These are phyloP conservation scores for Echiichthys vipera DNA, from an alignment of 2,797 vertebrate species.

Conservation along the genomic window DNA sequence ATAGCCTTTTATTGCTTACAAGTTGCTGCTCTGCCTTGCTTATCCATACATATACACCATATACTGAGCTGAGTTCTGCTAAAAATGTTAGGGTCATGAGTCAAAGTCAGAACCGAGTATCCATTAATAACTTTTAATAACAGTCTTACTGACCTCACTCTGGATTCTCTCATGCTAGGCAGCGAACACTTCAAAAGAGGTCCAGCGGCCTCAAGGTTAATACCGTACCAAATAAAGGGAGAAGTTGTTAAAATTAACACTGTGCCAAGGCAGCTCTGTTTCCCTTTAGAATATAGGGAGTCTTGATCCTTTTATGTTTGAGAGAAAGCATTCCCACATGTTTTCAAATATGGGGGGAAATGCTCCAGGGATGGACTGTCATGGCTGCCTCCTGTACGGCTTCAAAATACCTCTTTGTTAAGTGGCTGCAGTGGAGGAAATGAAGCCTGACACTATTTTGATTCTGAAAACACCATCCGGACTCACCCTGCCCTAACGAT, in stretches of 20 bases:
- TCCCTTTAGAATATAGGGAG: slow-evolving; percentile 79
- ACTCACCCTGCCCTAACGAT: slow-evolving; percentile 75
- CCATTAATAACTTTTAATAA: slow-evolving; percentile 77
- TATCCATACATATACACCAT: not conserved
- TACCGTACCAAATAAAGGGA: slow-evolving; percentile 79
- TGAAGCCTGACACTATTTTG: slow-evolving; percentile 90
- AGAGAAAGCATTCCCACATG: slow-evolving; percentile 92
- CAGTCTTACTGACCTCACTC: slow-evolving; percentile 71
- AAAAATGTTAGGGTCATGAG: slow-evolving; percentile 54
- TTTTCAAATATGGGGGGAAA: slow-evolving; percentile 88
- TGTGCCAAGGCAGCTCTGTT: slow-evolving; percentile 82
- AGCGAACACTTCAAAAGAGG: slow-evolving; percentile 76
- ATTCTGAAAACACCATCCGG: slow-evolving; percentile 88
- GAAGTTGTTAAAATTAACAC: slow-evolving; percentile 87
- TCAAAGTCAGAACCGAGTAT: slow-evolving; percentile 64
- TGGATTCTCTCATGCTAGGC: slow-evolving; percentile 66
- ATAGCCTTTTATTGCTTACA: slow-evolving; percentile 30
- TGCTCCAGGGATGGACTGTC: slow-evolving; percentile 87
- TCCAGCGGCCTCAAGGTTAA: slow-evolving; percentile 80
- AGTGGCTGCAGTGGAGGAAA: slow-evolving; percentile 85
- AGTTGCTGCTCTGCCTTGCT: slow-evolving; percentile 23
- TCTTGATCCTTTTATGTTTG: slow-evolving; percentile 87
- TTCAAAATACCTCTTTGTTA: slow-evolving; percentile 89
- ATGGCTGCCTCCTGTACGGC: slow-evolving; percentile 76
- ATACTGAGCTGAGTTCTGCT: slow-evolving; percentile 32